Conservation (phyloP, 2,797 vertebrate species). For the Nothura maculosa region DNA sequence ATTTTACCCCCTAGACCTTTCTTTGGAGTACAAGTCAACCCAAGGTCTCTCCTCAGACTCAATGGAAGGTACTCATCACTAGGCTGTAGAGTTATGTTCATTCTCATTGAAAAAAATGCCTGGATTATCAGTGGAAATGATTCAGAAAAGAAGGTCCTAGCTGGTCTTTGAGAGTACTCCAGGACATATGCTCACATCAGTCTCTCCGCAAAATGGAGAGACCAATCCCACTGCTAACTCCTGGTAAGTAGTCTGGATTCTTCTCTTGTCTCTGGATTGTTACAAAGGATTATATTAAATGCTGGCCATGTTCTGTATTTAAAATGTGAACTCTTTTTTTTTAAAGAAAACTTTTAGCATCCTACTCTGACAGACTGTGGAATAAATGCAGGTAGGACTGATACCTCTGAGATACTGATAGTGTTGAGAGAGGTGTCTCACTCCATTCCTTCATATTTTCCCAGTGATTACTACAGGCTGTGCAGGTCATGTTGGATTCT, state of each 20-base stretch:
- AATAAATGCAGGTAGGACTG: not conserved
- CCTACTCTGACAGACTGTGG: fast-evolving
- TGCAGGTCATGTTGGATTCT: not conserved
- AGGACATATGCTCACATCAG: not conserved
- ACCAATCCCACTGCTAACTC: not conserved
- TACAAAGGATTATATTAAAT: not conserved
- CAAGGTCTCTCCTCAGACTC: not conserved
- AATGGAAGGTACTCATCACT: not conserved
- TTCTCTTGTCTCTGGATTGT: not conserved
- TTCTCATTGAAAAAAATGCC: not conserved
- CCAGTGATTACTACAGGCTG: fast-evolving
- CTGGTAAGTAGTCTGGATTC: not conserved
- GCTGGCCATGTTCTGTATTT: not conserved
- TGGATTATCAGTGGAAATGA: not conserved
- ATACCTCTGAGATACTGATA: not conserved
- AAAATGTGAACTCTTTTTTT: not conserved
- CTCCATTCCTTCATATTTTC: not conserved
- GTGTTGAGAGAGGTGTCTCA: not conserved
- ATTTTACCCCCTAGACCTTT: not conserved
- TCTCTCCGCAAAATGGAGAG: not conserved
- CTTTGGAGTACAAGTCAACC: not conserved
- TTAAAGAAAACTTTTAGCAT: not conserved
- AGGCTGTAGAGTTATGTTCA: not conserved
- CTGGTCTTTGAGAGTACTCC: not conserved
- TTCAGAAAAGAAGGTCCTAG: not conserved